Conservation (phyloP, 2,113 vertebrate genomes). For the Anser cygnoides region DNA sequence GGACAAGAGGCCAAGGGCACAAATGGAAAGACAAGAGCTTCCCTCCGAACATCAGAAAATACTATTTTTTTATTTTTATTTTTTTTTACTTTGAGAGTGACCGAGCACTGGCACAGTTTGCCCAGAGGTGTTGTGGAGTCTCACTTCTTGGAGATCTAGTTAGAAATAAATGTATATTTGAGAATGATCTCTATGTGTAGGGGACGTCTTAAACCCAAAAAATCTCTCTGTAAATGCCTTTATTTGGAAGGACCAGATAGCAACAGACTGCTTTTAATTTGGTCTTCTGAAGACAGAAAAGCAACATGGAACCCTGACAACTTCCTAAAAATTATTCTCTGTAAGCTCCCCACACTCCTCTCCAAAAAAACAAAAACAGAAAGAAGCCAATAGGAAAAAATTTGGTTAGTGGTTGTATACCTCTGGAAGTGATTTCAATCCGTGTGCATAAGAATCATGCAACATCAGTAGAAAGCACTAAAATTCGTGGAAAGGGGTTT, state of each 20-base stretch:
- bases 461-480: neutral
- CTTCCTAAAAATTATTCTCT: neutral
- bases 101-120: no score
- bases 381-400: neutral
- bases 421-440: neutral
- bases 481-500: neutral
- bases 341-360: accelerated
- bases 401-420: neutral
- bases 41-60: neutral
- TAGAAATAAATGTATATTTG: neutral
- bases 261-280: neutral
- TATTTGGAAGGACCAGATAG: neutral
- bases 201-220: neutral
- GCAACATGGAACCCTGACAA: neutral
- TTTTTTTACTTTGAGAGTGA: no score
- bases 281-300: neutral
- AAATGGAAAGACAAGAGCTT: neutral
- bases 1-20: neutral
- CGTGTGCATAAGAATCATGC: neutral
- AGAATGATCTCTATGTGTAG: neutral
- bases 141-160: neutral
- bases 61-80: no score
- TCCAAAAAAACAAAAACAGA: neutral
- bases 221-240: neutral
- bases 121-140: no score